Conservation (phyloP, 37 sponge, comb jelly and placozoan genomes). For the Petrosia ficiformis region DNA sequence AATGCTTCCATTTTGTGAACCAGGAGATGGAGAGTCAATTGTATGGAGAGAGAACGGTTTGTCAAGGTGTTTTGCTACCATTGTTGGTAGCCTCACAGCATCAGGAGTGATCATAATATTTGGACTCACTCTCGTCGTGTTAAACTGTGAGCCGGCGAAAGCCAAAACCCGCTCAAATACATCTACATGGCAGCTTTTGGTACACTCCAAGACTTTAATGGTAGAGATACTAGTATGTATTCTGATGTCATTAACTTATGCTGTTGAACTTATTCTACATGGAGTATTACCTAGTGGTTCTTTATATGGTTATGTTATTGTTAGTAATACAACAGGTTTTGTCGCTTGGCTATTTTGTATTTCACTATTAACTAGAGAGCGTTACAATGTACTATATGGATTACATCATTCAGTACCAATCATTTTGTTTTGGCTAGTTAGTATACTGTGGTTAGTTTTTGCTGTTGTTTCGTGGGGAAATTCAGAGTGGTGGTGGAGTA, state of each 20-base stretch:
- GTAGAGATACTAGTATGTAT: background rate
- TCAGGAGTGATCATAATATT: conserved; percentile 53
- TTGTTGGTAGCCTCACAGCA: conserved; percentile 34
- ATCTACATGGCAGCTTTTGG: background rate
- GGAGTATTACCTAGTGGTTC: conserved; percentile 30
- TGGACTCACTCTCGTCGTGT: conserved; percentile 38
- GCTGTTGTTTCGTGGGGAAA: conserved; percentile 43
- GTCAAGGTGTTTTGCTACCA: conserved; percentile 71
- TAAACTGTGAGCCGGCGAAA: conserved; percentile 10
- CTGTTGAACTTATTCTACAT: conserved; percentile 33
- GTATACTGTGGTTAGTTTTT: conserved; percentile 33
- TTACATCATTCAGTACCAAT: conserved; percentile 28
- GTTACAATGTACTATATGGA: background rate
- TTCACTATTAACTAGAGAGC: conserved; percentile 18
- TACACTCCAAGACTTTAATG: background rate
- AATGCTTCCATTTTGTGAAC: conserved; percentile 65
- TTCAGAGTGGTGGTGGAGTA: conserved; percentile 70
- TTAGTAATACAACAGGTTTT: conserved; percentile 39
- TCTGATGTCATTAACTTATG: conserved; percentile 25
- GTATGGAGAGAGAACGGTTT: conserved; percentile 59
- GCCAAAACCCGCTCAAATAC: background rate
- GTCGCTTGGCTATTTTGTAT: conserved; percentile 52
- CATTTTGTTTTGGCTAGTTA: conserved; percentile 56
- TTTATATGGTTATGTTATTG: conserved; percentile 58
- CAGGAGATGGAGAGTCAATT: conserved; percentile 44